These are phyloP conservation scores for Benthochromis sp. DNA, from an alignment of 2,113 vertebrate genomes.

Conservation along the genomic window DNA sequence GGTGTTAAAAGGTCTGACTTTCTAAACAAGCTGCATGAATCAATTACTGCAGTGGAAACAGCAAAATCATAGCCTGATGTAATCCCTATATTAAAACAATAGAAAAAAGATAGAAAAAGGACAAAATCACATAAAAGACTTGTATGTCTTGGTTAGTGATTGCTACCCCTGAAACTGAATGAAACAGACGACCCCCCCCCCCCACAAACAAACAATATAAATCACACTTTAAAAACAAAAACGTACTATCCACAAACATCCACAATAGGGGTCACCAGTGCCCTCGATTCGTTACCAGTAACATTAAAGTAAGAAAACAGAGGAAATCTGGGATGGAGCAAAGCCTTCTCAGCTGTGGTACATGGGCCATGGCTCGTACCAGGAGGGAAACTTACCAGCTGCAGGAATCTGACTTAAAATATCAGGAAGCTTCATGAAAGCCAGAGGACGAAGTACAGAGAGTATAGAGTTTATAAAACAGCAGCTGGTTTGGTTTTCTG, in stretches of 20 bases:
- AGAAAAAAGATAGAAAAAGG: not conserved
- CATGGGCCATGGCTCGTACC: fast-evolving
- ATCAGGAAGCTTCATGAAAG: not conserved
- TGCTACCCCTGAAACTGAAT: not conserved
- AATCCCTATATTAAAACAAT: fast-evolving
- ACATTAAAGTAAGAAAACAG: not conserved
- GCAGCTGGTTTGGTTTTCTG: not conserved
- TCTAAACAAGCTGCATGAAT: not conserved
- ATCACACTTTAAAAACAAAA: not conserved
- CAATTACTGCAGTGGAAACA: not conserved
- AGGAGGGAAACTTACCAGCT: not conserved
- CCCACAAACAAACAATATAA: not conserved
- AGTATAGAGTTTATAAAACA: fast-evolving
- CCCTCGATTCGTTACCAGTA: not conserved
- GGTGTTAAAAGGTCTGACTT: not conserved
- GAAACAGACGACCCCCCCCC: fast-evolving
- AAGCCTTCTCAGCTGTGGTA: not conserved
- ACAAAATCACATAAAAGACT: not conserved
- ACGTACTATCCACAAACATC: not conserved
- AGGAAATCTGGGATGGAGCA: not conserved
- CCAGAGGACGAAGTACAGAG: not conserved
- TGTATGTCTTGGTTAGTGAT: not conserved
- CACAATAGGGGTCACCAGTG: not conserved
- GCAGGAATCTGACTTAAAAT: not conserved
- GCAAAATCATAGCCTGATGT: not conserved